Base-by-base conservation (phyloP, 2,113 vertebrate species). In the Labeo rohita region DNA sequence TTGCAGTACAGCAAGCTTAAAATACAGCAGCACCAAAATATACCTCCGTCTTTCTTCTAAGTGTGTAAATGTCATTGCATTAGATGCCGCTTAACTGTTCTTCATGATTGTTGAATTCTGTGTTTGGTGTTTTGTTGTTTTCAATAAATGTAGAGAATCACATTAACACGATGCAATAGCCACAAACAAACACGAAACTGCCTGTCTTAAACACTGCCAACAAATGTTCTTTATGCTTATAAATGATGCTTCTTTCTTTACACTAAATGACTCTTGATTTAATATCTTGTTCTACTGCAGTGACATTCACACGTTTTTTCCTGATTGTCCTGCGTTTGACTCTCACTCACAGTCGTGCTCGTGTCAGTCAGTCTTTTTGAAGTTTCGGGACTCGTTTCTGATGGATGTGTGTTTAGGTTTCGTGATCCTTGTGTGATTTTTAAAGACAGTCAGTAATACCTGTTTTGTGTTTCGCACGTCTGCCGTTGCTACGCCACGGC, bases 401-500 rank as follows among this genome's bases (percentile, higher is more conserved):
- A 79, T 61, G 36, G 10, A 45, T 61, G 77, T 91, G 36, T 43
- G 39, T 90, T 87, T 47, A 84, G 83, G 90, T 89, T 70, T 90
- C 91, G 63, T 92, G 91, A 78, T 88, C 80, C 87, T 90, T 0
- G 76, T 92, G 92, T 91, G 89, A 91, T 87, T 83, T 93, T 91
- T 87, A 82, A 80, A 89, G 87, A 91, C 45, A 23, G 85, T 91
- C 87, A 13, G 52, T 56, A 87, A 87, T 92, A 92, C 90, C 92
- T 91, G 91, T 43, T 90, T 80, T 92, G 80, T 88, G 68, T 70
- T 6, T 21, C 3, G 2, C 39, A 43, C 39, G 16, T 45, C 88
- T 90, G 89, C 90, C 75, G 93, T 95, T 92, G 87, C 93, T 92
- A 93, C 91, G 83, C 87, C 59, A 81, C 93, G 7, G 87, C 63